A percentile compares a stretch with the other conserved stretches of the same genome.
Conservation (phyloP, 2,797 vertebrate genomes). For the Mus minutoides region DNA sequence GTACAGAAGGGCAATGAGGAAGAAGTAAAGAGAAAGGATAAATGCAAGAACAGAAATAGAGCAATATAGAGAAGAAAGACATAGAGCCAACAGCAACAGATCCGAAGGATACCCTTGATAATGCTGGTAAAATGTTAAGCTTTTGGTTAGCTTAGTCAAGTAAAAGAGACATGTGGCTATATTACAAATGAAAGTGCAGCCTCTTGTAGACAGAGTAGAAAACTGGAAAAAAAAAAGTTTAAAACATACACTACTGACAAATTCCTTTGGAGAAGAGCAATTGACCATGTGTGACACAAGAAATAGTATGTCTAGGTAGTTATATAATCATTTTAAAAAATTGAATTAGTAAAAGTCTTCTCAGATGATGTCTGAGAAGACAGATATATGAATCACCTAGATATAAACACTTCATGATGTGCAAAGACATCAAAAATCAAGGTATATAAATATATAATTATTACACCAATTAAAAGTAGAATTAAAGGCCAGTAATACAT, state of each 20-base stretch:
- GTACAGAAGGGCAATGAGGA: background rate
- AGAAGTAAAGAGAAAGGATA: constrained; percentile 36
- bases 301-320: background rate
- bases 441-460: background rate
- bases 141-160: background rate
- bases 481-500: background rate
- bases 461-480: background rate
- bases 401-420: background rate
- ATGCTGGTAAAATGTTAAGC: background rate
- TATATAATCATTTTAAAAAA: constrained; percentile 27
- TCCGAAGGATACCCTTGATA: background rate
- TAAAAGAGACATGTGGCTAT: background rate
- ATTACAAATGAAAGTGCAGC: background rate
- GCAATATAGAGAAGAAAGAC: background rate
- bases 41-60: background rate
- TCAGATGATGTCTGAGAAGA: background rate
- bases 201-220: background rate
- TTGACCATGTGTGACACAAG: background rate
- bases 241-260: constrained; percentile 2
- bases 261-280: background rate
- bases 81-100: background rate
- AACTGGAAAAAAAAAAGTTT: background rate
- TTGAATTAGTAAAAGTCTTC: constrained; percentile 29
- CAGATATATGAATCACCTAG: background rate
- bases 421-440: background rate